These are phyloP conservation scores for Pseudocheirus occidentalis DNA, from an alignment of 2,797 vertebrate species.

Conservation along the genomic window DNA sequence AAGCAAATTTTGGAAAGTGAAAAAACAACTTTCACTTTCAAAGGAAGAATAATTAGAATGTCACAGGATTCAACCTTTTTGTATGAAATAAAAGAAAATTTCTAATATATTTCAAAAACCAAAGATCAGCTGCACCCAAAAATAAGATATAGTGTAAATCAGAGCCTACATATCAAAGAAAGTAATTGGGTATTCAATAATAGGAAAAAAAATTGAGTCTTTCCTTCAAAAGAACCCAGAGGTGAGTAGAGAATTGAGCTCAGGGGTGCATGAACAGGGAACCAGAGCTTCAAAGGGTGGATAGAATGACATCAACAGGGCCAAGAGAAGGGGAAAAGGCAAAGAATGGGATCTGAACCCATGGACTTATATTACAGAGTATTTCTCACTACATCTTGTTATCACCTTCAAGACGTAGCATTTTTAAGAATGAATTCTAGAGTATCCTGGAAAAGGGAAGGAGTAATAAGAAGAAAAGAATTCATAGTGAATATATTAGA, in stretches of 20 bases:
- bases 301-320: background rate
- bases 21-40: background rate
- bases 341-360: background rate
- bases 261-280: background rate
- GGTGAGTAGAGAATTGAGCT: background rate
- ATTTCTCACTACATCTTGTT: background rate
- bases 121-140: background rate
- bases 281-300: background rate
- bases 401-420: background rate
- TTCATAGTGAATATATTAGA: background rate
- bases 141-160: background rate
- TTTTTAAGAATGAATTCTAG: background rate
- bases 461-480: background rate
- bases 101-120: background rate
- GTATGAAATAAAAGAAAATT: background rate
- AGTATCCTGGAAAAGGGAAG: background rate
- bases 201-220: background rate
- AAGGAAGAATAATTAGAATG: background rate
- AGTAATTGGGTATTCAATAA: background rate
- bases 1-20: slow-evolving; percentile 8
- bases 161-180: background rate
- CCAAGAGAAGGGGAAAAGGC: background rate
- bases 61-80: background rate
- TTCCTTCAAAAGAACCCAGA: background rate
- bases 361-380: background rate